Evolutionary conservation across 2,888 invertebrate species (phyloP), one percentile per base, ranked within the genome.

Genomic region (Xiphydria camelus): DNA sequence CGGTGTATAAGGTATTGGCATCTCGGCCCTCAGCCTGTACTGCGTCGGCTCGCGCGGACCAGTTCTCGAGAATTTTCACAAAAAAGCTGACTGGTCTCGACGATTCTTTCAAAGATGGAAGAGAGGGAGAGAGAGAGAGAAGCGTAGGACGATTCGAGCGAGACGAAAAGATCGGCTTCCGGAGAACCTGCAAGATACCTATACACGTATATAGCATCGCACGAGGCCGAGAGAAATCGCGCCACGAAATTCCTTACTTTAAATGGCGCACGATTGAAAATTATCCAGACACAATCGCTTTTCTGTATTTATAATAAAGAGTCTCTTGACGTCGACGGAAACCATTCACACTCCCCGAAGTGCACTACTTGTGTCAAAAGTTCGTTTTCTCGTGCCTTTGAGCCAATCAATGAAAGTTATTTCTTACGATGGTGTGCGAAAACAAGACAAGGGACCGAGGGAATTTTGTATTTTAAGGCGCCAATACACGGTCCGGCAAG

Each of bases 21-120:
- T 22, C 26, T 9, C 32, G 41, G 33, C 29, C 9, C 20, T 25
- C 4, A 14, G 6, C 29, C 47, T 36, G 44, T 53, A 49, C 51
- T n/a, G n/a, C n/a, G n/a, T n/a, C n/a, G n/a, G n/a, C 33, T 38
- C 39, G 31, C 35, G 47, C 51, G 36, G 53, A 59, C 58, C 61
- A 63, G 64, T 66, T 63, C 55, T 59, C 41, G 37, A 50, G 61
- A 57, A 59, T 63, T 55, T 57, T 55, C 43, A 47, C 21, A 14
- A 36, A 49, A 60, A 61, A 58, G 53, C 19, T 18, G 44, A 49
- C 40, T 41, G 19, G 39, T 40, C 39, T 32, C 44, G 44, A 44
- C 51, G 56, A 56, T 53, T 49, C 18, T 33, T 18, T 15, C 23
- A 6, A n/a, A 23, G 23, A 6, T 7, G 23, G 23, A 23, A 23